These are phyloP conservation scores for Muscina levida DNA, from an alignment of 2,888 invertebrate genomes.

Conservation along the genomic window DNA sequence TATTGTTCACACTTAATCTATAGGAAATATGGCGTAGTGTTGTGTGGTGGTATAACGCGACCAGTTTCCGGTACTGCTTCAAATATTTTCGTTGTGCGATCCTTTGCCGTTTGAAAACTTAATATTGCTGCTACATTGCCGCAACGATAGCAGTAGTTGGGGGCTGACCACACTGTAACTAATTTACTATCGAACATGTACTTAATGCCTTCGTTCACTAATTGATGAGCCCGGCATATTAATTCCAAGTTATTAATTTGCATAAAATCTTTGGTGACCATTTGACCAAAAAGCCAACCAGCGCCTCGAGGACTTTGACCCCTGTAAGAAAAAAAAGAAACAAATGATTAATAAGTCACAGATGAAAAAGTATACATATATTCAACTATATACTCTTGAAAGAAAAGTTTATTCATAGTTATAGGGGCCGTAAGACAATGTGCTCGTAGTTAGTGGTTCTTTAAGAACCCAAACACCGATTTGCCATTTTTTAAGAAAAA, in stretches of 20 bases:
- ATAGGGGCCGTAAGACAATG: too few species aligned
- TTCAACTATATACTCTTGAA: too few species aligned
- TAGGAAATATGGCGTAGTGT: constrained; percentile 98
- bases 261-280: constrained; percentile 97
- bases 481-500: too few species aligned
- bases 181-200: constrained; percentile 98
- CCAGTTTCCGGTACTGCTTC: constrained; percentile 97
- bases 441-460: too few species aligned
- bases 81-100: constrained; percentile 92
- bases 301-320: constrained; percentile 96
- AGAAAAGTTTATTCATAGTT: too few species aligned
- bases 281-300: constrained; percentile 97
- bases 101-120: constrained; percentile 90
- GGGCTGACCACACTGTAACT: constrained; percentile 99
- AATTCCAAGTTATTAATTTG: constrained; percentile 93
- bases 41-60: constrained; percentile 94
- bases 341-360: too few species aligned
- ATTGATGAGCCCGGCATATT: constrained; percentile 98
- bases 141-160: constrained; percentile 99
- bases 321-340: constrained; percentile 79
- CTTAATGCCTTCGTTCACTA: constrained; percentile 99
- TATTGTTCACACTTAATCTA: constrained; percentile 76
- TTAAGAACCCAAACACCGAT: too few species aligned
- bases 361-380: too few species aligned
- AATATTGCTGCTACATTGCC: constrained; percentile 99